phyloP scores from a whole-genome alignment of 2,113 vertebrate genomes.

The Mormoops blainvillei region DNA sequence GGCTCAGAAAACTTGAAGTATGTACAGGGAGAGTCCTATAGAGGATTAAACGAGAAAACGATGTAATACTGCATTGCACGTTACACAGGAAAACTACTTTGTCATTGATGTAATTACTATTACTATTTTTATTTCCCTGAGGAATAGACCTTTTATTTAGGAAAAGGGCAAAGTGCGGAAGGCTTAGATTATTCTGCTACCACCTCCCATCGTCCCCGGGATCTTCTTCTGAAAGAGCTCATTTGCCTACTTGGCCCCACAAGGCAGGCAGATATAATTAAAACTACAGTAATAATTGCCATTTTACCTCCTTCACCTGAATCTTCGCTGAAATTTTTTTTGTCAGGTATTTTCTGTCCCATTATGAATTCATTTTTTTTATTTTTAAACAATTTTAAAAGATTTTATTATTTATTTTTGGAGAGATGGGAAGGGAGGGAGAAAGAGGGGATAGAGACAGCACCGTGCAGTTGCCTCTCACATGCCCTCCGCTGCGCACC shows the following conservation, averaged over 20 bases:
- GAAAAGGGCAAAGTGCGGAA: neutral
- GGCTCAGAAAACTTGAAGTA: neutral
- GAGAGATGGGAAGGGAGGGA: too few species aligned
- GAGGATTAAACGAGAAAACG: neutral
- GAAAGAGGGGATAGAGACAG: too few species aligned
- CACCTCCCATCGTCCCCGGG: neutral
- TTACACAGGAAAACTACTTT: neutral
- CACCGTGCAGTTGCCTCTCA: too few species aligned
- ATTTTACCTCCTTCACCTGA: neutral
- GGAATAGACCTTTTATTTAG: constrained; percentile 35
- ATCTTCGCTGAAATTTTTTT: constrained; percentile 16
- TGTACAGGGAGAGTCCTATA: fast-evolving
- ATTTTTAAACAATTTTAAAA: too few species aligned
- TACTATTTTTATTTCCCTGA: neutral
- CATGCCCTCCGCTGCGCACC: too few species aligned
- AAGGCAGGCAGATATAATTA: constrained; percentile 32
- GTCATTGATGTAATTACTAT: neutral
- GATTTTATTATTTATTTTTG: too few species aligned
- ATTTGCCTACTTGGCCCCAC: neutral
- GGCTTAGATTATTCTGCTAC: neutral
- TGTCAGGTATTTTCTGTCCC: neutral
- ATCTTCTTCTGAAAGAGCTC: constrained; percentile 11
- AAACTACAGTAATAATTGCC: neutral
- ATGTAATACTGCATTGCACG: neutral
- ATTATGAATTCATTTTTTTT: constrained; percentile 50